phyloP scores from a whole-genome alignment of 2,888 invertebrate species.

The Nemotelus pantherinus region DNA sequence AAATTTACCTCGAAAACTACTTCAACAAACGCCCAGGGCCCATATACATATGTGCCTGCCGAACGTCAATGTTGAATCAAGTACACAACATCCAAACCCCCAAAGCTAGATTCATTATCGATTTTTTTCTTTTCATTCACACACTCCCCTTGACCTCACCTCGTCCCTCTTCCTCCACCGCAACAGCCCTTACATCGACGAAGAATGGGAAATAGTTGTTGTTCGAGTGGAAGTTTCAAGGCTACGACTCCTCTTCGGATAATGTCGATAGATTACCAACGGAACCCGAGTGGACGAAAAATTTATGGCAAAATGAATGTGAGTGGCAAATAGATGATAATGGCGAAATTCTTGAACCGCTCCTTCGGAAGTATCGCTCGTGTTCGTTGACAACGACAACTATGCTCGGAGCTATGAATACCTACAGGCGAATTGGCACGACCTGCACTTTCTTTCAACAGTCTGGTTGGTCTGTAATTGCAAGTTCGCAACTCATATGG shows the following conservation, averaged over 20 bases:
- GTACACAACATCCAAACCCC: not conserved
- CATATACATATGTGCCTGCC: no score
- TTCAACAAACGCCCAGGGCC: no score
- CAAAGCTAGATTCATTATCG: slow-evolving; percentile 19
- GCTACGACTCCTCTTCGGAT: not conserved
- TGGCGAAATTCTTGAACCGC: not conserved
- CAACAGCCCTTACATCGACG: not conserved
- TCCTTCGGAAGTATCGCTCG: not conserved
- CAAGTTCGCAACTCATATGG: slow-evolving; percentile 6
- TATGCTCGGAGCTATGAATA: not conserved
- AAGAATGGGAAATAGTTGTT: slow-evolving; percentile 19
- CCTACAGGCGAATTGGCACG: not conserved
- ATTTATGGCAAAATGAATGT: not conserved
- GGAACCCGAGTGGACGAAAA: not conserved
- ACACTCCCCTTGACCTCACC: not conserved
- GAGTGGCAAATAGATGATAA: not conserved
- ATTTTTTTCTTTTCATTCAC: slow-evolving; percentile 31
- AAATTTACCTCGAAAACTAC: no score
- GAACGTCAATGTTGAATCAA: no score
- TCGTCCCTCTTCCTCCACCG: not conserved
- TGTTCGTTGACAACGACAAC: slow-evolving; percentile 4
- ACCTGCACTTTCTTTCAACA: slow-evolving; percentile 15
- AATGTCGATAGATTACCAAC: slow-evolving; percentile 13
- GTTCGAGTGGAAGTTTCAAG: slow-evolving; percentile 16
- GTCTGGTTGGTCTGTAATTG: not conserved